Evolutionary conservation across 2,113 vertebrate species (phyloP), one percentile per base, ranked within the genome.

Genomic region (Microtus oregoni): DNA sequence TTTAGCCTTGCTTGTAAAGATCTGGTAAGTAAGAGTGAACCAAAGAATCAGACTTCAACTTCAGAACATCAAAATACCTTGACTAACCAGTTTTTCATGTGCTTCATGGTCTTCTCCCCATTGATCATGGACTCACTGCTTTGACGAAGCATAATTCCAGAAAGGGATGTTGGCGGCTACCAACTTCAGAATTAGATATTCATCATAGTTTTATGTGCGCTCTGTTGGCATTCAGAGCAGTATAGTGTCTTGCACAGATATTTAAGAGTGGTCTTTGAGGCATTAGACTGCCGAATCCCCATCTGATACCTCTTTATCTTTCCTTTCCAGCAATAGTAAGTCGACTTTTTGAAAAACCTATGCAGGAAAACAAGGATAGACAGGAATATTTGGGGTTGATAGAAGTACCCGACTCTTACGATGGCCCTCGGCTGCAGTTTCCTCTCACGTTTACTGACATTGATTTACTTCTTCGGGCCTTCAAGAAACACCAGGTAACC

Each of bases 401-500:
- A 90, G 93, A 98, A 0, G 97, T 99, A 87, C 98, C 99, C 1
- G 98, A 99, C 26, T 99, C 99, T 8, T 99, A 99, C 96, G 73
- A 73, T 0, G 99, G 99, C 5, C 99, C 99, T 73, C 99, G 98
- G 15, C 98, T 99, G 35, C 99, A 99, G 0, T 99, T 99, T 95
- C 99, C 99, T 30, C 99, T 99, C 87, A 99, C 98, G 1, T 97
- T 98, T 94, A 90, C 98, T 3, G 99, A 99, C 94, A 99, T 99
- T 19, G 98, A 98, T 76, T 63, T 97, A 70, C 99, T 99, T 65
- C 98, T 99, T 95, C 94, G 98, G 44, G 99, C 99, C 67, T 99
- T 99, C 98, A 99, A 99, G 96, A 97, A 99, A 67, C 98, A 99
- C 92, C 98, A 99, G 99, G 99, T 99, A 98, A 98, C 96, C 97